phyloP scores from a whole-genome alignment of 2,113 vertebrate genomes.

The Sitta europaea region DNA sequence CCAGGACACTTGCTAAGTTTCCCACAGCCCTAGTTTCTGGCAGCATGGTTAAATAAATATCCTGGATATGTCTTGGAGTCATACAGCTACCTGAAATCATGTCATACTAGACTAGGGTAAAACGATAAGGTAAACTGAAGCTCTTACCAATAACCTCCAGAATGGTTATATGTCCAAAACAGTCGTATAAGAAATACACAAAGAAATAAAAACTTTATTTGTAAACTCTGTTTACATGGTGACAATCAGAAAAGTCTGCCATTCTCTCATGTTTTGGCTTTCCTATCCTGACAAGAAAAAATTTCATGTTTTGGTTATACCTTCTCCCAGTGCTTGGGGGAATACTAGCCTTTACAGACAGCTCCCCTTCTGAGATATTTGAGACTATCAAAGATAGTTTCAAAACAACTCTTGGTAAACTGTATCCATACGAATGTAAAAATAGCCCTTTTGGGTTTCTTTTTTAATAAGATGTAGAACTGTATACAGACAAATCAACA shows the following conservation, averaged over 20 bases:
- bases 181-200: neutral
- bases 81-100: neutral
- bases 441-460: neutral
- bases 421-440: neutral
- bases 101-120: neutral
- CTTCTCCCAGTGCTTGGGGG: neutral
- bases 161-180: neutral
- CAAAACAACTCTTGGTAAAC: neutral
- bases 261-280: neutral
- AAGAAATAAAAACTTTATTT: neutral
- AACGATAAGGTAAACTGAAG: neutral
- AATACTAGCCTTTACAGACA: neutral
- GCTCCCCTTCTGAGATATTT: neutral
- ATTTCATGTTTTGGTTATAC: neutral
- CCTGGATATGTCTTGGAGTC: neutral
- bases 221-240: neutral
- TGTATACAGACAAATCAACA: neutral
- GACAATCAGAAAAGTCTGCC: neutral
- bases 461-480: neutral
- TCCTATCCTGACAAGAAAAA: neutral
- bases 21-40: neutral
- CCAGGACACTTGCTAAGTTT: neutral
- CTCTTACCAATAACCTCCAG: neutral
- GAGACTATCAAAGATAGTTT: neutral
- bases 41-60: neutral